phyloP scores from a whole-genome alignment of 2,113 vertebrate species.

The Numenius arquata region DNA sequence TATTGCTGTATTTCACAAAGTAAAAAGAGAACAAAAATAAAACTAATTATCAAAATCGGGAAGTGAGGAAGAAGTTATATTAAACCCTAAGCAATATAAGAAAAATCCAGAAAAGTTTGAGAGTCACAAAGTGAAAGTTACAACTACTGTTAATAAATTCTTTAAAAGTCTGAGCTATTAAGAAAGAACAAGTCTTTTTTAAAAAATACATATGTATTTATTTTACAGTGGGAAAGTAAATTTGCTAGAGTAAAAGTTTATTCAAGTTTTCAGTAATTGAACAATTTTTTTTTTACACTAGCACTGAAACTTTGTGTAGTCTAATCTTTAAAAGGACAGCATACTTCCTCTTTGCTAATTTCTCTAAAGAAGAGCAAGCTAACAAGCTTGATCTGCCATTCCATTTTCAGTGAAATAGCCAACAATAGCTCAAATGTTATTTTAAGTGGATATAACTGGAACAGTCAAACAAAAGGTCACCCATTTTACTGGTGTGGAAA shows the following conservation, averaged over 20 bases:
- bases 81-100: not conserved
- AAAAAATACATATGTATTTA: not conserved
- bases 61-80: not conserved
- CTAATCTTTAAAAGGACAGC: not conserved
- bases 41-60: not conserved
- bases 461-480: conserved; percentile 60
- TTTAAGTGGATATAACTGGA: conserved; percentile 51
- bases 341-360: not conserved
- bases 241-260: not conserved
- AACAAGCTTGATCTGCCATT: conserved; percentile 17
- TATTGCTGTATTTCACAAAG: not conserved
- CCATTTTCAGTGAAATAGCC: conserved; percentile 1
- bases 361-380: not conserved
- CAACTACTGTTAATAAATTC: not conserved
- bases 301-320: not conserved
- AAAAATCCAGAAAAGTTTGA: not conserved
- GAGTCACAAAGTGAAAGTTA: not conserved
- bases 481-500: conserved; percentile 55
- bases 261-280: not conserved
- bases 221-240: not conserved
- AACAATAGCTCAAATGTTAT: conserved; percentile 60
- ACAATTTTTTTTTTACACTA: not conserved
- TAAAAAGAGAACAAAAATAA: not conserved
- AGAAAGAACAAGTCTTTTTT: not conserved
- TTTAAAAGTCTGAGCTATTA: not conserved